Conservation (phyloP, 2,113 vertebrate species). For the Notechis scutatus region DNA sequence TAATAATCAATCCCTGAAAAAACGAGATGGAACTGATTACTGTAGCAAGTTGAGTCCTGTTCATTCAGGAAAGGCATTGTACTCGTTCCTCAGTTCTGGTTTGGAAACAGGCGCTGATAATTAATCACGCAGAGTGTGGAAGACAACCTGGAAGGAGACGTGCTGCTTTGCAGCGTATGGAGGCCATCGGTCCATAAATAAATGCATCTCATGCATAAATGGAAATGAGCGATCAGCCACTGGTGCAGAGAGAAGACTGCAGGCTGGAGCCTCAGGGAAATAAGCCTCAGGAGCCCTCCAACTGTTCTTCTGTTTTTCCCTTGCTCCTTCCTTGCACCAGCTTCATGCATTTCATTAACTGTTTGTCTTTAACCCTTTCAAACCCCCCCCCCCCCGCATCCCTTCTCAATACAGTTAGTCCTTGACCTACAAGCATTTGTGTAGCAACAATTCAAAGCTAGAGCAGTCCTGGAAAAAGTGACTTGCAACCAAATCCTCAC, state of each 20-base stretch:
- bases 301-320: neutral
- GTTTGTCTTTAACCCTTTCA: neutral
- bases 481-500: too few relatives aligned
- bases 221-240: accelerated
- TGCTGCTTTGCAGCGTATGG: neutral
- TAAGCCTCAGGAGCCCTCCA: accelerated
- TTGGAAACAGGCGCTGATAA: neutral
- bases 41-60: neutral
- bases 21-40: neutral
- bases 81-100: neutral
- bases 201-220: neutral
- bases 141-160: neutral
- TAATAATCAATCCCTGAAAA: neutral
- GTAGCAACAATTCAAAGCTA: neutral
- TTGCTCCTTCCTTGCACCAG: neutral
- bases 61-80: neutral
- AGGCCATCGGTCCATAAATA: too few relatives aligned
- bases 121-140: neutral
- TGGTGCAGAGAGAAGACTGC: neutral
- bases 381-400: accelerated
- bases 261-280: accelerated
- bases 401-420: neutral
- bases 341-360: neutral
- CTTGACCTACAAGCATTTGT: neutral
- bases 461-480: too few relatives aligned